Conservation (phyloP, 2,113 vertebrate species). For the Meriones unguiculatus region DNA sequence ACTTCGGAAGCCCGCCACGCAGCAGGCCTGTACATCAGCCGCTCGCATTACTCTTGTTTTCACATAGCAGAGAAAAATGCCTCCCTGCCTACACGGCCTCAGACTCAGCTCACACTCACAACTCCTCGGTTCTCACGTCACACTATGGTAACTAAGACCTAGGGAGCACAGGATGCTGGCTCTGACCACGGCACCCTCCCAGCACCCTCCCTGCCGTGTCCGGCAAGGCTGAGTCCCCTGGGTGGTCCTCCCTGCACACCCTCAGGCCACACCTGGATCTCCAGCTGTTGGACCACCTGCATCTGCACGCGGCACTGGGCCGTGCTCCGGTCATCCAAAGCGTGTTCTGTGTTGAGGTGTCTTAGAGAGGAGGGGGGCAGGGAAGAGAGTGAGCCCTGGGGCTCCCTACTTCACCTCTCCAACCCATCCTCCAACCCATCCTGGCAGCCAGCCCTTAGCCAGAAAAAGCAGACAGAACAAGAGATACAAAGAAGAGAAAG, state of each 20-base stretch:
- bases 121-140: too few species aligned
- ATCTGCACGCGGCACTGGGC: slow-evolving; percentile 99
- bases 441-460: slow-evolving; percentile 53
- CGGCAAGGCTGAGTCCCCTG: background rate
- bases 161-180: background rate
- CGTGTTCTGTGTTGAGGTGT: slow-evolving; percentile 99
- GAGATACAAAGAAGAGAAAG: slow-evolving; percentile 57
- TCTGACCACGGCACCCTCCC: background rate
- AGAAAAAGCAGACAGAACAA: slow-evolving; percentile 67
- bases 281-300: slow-evolving; percentile 99
- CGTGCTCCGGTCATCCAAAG: slow-evolving; percentile 98
- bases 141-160: background rate
- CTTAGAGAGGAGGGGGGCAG: slow-evolving; percentile 75
- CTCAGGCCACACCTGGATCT: slow-evolving; percentile 93
- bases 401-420: background rate
- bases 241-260: rapidly evolving
- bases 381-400: background rate
- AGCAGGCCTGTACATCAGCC: too few species aligned
- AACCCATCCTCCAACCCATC: slow-evolving; percentile 8
- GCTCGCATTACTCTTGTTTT: background rate
- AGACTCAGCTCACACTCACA: background rate
- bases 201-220: background rate
- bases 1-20: background rate
- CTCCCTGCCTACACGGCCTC: background rate
- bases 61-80: background rate